Conservation (phyloP, 2,113 vertebrate species). For the Narcine bancroftii region DNA sequence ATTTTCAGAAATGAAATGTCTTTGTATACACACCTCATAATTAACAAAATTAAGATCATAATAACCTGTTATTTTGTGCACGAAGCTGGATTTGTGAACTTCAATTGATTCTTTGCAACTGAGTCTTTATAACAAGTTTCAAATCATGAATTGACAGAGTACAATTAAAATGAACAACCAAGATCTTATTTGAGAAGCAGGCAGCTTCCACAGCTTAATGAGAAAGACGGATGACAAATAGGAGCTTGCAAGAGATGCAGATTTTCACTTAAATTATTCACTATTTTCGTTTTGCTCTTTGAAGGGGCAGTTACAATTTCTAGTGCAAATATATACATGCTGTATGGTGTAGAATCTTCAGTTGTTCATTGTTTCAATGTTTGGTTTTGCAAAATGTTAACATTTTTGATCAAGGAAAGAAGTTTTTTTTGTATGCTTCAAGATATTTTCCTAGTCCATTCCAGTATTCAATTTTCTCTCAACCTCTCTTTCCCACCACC, state of each 20-base stretch:
- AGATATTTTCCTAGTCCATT: too few relatives aligned
- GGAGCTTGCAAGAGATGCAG: not conserved
- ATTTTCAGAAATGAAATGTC: not conserved
- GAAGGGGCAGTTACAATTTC: not conserved
- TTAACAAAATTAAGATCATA: not conserved
- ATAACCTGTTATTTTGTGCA: not conserved
- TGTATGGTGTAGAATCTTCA: not conserved
- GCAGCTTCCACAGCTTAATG: not conserved
- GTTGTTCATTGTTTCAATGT: not conserved
- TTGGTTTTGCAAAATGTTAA: not conserved
- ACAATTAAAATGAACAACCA: not conserved
- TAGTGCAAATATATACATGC: not conserved
- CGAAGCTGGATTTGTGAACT: not conserved
- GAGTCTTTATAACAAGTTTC: not conserved
- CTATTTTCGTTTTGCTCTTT: not conserved
- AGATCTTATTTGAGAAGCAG: not conserved
- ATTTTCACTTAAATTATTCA: not conserved
- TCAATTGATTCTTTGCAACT: not conserved
- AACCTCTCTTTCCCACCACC: too few relatives aligned
- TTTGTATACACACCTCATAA: not conserved
- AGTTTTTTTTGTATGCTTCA: not conserved
- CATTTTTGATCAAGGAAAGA: too few relatives aligned
- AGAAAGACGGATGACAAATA: not conserved
- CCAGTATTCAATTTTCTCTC: too few relatives aligned
- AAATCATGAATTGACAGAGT: not conserved